Conservation (phyloP, 2,113 vertebrate genomes). For the Saccopteryx bilineata region DNA sequence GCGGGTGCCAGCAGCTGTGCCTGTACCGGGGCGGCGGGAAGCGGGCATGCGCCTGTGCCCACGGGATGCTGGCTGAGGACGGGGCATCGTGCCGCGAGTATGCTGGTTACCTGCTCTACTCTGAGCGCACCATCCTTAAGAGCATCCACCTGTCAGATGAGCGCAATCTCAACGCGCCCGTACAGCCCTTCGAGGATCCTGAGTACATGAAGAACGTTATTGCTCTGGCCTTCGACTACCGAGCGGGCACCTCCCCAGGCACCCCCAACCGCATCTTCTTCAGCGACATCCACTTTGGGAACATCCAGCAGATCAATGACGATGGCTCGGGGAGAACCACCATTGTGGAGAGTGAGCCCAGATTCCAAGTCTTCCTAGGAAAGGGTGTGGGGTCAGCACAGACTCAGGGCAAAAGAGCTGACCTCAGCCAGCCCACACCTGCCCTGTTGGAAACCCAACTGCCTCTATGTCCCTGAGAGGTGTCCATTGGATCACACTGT, state of each 20-base stretch:
- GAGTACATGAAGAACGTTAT: conserved; percentile 99
- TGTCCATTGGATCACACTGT: background rate
- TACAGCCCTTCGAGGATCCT: conserved; percentile 97
- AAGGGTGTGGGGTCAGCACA: accelerated
- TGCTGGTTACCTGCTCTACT: conserved; percentile 97
- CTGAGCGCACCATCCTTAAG: conserved; percentile 97
- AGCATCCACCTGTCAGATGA: conserved; percentile 98
- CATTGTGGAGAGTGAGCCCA: conserved; percentile 96
- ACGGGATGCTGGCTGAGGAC: conserved; percentile 96
- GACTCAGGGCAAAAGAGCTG: background rate
- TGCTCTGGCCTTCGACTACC: conserved; percentile 96
- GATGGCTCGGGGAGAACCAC: conserved; percentile 94
- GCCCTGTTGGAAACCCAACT: background rate
- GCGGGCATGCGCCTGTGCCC: conserved; percentile 96
- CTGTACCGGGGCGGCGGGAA: conserved; percentile 92
- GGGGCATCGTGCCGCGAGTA: conserved; percentile 94
- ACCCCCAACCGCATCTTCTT: conserved; percentile 96
- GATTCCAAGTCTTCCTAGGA: background rate
- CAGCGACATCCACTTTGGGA: conserved; percentile 99
- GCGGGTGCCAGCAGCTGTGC: conserved; percentile 96
- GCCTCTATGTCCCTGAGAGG: accelerated
- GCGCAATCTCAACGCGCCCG: conserved; percentile 96
- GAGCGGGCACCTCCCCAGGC: conserved; percentile 89
- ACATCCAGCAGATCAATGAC: conserved; percentile 98
- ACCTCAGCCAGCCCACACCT: background rate